A percentile compares a stretch with the other conserved stretches of the same genome.
phyloP scores from a whole-genome alignment of 2,113 vertebrate species.

The Mus musculus region GRCm39 chr11:98301501-98302000 shows the following conservation, averaged over 20 bases:
- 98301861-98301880: not conserved
- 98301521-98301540: not conserved
- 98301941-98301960: not conserved
- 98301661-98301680: not conserved
- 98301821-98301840: not conserved
- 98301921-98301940: not conserved
- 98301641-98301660: not conserved
- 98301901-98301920: not conserved
- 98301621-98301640: not conserved
- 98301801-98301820: not conserved
- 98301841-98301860: not conserved
- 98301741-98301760: not conserved
- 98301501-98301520: not conserved
- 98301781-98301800: not conserved
- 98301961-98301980: not conserved
- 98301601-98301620: not conserved
- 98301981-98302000: not conserved
- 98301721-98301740: not conserved
- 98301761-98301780: not conserved
- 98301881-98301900: not conserved
- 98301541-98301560: not conserved
- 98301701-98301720: not conserved
- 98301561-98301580: not conserved
- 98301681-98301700: not conserved
- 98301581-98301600: constrained; percentile 7